Percentiles rank a stretch among this genome's conserved stretches.
Evolutionary conservation across 2,888 invertebrate genomes (phyloP).

Genomic region (Onthophagus sagittarius): DNA sequence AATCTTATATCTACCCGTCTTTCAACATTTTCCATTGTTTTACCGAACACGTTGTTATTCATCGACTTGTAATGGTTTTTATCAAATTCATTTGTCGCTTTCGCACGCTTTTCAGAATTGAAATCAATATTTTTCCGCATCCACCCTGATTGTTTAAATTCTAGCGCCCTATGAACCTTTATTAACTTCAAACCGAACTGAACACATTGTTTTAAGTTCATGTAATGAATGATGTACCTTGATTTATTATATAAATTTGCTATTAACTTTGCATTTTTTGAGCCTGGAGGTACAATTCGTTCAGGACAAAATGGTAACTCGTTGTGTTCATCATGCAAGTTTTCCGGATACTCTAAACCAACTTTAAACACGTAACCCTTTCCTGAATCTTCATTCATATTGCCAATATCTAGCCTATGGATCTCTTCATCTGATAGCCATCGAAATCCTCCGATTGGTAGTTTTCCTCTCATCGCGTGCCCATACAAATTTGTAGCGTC

Average conservation of each 20-base stretch:
- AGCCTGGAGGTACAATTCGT: background rate
- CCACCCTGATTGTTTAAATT: conserved; percentile 39
- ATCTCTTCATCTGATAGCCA: conserved; percentile 30
- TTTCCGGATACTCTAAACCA: conserved; percentile 31
- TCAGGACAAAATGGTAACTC: conserved; percentile 39
- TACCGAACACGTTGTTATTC: no score
- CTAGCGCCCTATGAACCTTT: conserved; percentile 34
- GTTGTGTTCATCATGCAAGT: conserved; percentile 36
- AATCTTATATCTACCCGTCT: conserved; percentile 41
- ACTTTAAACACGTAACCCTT: conserved; percentile 39
- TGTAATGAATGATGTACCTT: conserved; percentile 31
- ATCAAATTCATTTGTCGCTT: no score
- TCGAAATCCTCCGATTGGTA: conserved; percentile 35
- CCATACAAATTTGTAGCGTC: conserved; percentile 24
- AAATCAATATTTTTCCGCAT: conserved; percentile 38
- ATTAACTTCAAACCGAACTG: conserved; percentile 27
- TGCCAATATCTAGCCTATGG: conserved; percentile 15
- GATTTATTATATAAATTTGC: conserved; percentile 26
- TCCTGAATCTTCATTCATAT: background rate
- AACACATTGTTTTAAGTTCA: conserved; percentile 29
- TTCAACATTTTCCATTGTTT: conserved; percentile 43
- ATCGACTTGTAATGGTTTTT: no score
- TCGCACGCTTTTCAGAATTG: conserved; percentile 33
- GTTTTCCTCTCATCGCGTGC: conserved; percentile 25
- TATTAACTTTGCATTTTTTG: background rate